Percentiles rank a stretch among this genome's conserved stretches.
phyloP scores from a whole-genome alignment of 2,113 vertebrate genomes.

The Hystrix cristata region DNA sequence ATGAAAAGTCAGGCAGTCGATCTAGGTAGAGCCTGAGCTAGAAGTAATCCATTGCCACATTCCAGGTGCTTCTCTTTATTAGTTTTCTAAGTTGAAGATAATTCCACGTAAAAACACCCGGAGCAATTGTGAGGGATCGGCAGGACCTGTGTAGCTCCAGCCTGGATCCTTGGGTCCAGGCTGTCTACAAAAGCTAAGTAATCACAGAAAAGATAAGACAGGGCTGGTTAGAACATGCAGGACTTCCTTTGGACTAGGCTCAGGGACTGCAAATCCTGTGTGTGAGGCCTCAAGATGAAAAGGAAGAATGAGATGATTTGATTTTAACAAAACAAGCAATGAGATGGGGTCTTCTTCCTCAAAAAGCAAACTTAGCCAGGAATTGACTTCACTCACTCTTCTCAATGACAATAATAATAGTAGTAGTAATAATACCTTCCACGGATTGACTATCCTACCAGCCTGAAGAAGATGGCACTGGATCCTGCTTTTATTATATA shows the following conservation, averaged over 20 bases:
- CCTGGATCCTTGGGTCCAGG: neutral
- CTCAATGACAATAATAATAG: neutral
- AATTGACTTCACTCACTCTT: neutral
- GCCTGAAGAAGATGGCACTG: neutral
- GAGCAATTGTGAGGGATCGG: neutral
- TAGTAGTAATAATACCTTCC: neutral
- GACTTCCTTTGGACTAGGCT: neutral
- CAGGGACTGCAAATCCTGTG: neutral
- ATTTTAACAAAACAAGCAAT: neutral
- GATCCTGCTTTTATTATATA: neutral
- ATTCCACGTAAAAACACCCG: neutral
- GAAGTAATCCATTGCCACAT: neutral
- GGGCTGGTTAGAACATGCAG: neutral
- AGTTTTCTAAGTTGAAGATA: neutral
- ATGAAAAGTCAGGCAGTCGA: neutral
- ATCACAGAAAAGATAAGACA: neutral
- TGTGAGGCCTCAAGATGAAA: neutral
- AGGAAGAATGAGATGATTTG: neutral
- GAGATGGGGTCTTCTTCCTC: neutral
- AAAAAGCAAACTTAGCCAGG: neutral
- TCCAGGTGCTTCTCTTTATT: neutral
- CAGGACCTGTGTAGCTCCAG: neutral
- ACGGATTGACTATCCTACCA: neutral
- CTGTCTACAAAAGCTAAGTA: neutral
- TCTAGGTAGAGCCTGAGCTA: neutral